Conservation (phyloP, 1,140 invertebrate genomes). For the Drosophila kepulauana region DNA sequence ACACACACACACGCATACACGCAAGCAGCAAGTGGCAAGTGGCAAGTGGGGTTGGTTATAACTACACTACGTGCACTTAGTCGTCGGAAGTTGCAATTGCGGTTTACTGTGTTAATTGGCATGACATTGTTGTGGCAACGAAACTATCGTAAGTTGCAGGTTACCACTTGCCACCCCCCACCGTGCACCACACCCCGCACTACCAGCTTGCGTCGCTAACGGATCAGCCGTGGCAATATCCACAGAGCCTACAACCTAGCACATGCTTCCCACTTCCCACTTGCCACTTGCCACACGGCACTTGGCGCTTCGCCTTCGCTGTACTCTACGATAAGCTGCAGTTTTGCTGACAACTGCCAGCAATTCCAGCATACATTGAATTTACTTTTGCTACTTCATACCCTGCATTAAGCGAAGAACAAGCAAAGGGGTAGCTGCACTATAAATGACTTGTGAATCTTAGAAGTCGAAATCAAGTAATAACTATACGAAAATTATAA, state of each 20-base stretch:
- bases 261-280: slow-evolving; percentile 3
- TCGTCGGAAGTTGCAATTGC: slow-evolving; percentile 75
- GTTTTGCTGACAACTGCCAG: slow-evolving; percentile 7
- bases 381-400: background rate
- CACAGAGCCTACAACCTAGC: slow-evolving; percentile 10
- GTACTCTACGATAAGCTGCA: background rate
- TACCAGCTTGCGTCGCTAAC: background rate
- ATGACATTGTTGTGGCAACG: slow-evolving; percentile 54
- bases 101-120: slow-evolving; percentile 77
- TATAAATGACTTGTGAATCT: too few species aligned
- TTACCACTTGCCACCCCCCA: background rate
- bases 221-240: background rate
- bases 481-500: too few species aligned
- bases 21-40: background rate
- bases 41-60: slow-evolving; percentile 13
- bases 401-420: background rate
- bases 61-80: slow-evolving; percentile 69
- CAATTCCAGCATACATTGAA: slow-evolving; percentile 6
- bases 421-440: background rate
- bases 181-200: background rate
- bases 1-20: background rate
- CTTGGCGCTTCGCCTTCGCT: background rate
- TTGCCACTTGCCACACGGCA: slow-evolving; percentile 4
- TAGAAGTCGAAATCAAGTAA: too few species aligned
- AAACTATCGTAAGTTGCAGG: slow-evolving; percentile 48